Evolutionary conservation across 1,140 invertebrate genomes (phyloP), one percentile per base, ranked within the genome.

Genomic region (Euschistus heros): DNA sequence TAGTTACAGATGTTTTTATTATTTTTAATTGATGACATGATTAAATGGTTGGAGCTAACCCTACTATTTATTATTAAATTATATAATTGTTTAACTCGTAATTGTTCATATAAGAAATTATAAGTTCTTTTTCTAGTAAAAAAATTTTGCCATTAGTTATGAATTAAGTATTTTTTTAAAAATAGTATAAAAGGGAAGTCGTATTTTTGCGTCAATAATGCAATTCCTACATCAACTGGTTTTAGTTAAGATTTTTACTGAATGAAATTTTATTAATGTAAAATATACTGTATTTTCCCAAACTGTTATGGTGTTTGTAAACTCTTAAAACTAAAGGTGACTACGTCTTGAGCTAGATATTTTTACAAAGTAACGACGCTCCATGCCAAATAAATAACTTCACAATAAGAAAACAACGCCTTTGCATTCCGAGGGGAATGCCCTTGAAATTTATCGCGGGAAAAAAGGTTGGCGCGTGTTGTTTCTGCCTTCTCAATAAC

Each of bases 381-480:
- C 6, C n/a, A 14, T 20, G 50, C 50, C 50, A 22, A 54, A 54
- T 54, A 54, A 54, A 22, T 26, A 54, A 4, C 50, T 54, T 22
- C 50, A 22, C 18, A 54, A 20, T 7, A 20, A 26, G 50, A 54
- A 20, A 54, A 54, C 18, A 54, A 54, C 50, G 6, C 18, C 50
- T 54, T 54, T 57, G 24, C 54, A 24, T 20, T 57, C 54, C 24
- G 54, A 15, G 54, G 54, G 54, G 54, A 57, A 57, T 57, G 54
- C 54, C 54, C 54, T 57, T 57, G 54, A 57, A 57, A 57, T 57
- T 26, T 57, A 26, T 15, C 54, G 54, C 54, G 54, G 20, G 54
- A 57, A 57, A 22, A 57, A 6, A 24, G 24, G 20, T 24, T 24
- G 54, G 54, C 54, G 54, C 54, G 54, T 57, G 54, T 26, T 50